These are phyloP conservation scores for Hiodon tergisus DNA, from an alignment of 2,113 vertebrate species.

Conservation along the genomic window DNA sequence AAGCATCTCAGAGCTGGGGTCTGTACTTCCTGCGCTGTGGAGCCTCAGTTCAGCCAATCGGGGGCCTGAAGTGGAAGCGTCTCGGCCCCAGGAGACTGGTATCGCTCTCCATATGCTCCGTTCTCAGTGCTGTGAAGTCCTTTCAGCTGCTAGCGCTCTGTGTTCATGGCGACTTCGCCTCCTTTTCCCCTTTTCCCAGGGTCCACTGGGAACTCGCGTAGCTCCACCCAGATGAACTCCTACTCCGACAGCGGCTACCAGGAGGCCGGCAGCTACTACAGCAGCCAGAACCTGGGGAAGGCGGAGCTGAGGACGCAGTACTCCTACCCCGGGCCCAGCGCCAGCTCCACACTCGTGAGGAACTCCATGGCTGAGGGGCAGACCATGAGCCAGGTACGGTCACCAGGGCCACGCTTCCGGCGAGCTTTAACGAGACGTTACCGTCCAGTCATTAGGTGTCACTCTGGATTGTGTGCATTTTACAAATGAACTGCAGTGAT, in stretches of 20 bases:
- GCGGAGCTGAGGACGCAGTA: conserved; percentile 67
- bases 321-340: conserved; percentile 63
- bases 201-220: conserved; percentile 86
- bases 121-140: too few species aligned
- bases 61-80: too few species aligned
- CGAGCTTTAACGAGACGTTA: too few species aligned
- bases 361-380: conserved; percentile 87
- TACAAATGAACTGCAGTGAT: too few species aligned
- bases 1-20: too few species aligned
- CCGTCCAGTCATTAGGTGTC: too few species aligned
- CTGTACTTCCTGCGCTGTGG: too few species aligned
- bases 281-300: conserved; percentile 75
- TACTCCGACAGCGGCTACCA: conserved; percentile 97
- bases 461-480: too few species aligned
- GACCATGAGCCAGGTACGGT: conserved; percentile 77
- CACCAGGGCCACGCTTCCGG: not conserved
- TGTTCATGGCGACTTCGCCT: not conserved
- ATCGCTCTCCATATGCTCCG: too few species aligned
- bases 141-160: too few species aligned
- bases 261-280: conserved; percentile 91
- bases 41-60: too few species aligned
- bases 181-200: conserved; percentile 60
- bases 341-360: conserved; percentile 69
- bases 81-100: too few species aligned
- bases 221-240: conserved; percentile 92